A percentile compares a stretch with the other conserved stretches of the same genome.
Evolutionary conservation across 1,140 invertebrate genomes (phyloP).

Genomic region (Kradibia gibbosae): DNA sequence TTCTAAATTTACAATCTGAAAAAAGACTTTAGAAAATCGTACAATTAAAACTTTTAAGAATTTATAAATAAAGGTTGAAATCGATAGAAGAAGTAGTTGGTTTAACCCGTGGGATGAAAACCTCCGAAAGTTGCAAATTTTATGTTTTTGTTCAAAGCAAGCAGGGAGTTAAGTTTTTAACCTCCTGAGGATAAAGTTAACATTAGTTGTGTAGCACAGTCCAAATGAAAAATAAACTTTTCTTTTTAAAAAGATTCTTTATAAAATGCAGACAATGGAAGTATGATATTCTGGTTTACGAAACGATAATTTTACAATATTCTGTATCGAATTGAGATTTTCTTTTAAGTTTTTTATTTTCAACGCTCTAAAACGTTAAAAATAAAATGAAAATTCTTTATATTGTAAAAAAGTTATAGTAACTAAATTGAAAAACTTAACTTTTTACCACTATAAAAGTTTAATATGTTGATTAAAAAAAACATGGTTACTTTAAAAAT

Average conservation of each 20-base stretch:
- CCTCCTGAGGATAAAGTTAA: slow-evolving; percentile 24
- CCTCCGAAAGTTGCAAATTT: not conserved
- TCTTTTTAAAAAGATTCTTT: slow-evolving; percentile 18
- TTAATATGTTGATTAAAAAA: too few relatives aligned
- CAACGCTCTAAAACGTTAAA: too few relatives aligned
- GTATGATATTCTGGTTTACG: too few relatives aligned
- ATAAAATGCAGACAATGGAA: not conserved
- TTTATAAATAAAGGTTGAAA: not conserved
- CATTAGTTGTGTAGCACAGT: not conserved
- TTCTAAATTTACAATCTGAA: not conserved
- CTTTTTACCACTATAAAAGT: too few relatives aligned
- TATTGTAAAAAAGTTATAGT: too few relatives aligned
- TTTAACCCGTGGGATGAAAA: slow-evolving; percentile 1
- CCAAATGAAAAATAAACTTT: not conserved
- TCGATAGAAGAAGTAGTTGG: not conserved
- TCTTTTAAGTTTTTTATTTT: too few relatives aligned
- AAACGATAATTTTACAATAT: too few relatives aligned
- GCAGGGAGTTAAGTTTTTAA: slow-evolving; percentile 12
- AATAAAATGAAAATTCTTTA: too few relatives aligned
- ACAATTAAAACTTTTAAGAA: not conserved
- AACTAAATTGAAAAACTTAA: too few relatives aligned
- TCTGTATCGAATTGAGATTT: too few relatives aligned
- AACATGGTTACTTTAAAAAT: too few relatives aligned
- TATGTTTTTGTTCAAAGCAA: not conserved
- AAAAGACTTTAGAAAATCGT: not conserved